Conservation (phyloP, 2,113 vertebrate genomes). For the Paratilapia polleni region DNA sequence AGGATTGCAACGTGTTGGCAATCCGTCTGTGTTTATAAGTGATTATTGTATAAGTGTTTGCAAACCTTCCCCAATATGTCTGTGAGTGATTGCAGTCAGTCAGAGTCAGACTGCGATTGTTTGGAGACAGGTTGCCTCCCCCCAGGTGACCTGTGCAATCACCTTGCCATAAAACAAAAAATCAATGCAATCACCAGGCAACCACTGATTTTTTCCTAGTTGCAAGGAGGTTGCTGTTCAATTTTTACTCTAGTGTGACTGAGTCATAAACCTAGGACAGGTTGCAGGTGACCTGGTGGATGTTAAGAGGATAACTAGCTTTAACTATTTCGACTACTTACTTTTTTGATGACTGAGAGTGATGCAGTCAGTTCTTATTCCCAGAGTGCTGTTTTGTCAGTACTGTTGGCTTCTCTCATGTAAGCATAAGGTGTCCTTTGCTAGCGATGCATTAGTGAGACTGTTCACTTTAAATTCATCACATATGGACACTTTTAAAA, state of each 20-base stretch:
- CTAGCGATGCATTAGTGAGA: not conserved
- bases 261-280: not conserved
- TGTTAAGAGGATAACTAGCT: too few relatives aligned
- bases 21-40: too few relatives aligned
- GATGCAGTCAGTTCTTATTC: not conserved
- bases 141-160: not conserved
- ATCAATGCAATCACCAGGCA: not conserved
- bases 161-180: not conserved
- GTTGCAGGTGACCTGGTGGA: not conserved
- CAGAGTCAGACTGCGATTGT: too few relatives aligned
- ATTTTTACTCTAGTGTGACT: not conserved
- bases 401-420: not conserved
- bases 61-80: too few relatives aligned
- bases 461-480: not conserved
- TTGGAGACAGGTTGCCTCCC: too few relatives aligned
- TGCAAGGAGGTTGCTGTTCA: too few relatives aligned
- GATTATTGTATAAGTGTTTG: too few relatives aligned
- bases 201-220: not conserved
- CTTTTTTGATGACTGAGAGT: not conserved
- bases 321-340: too few relatives aligned
- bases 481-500: not conserved
- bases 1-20: too few relatives aligned
- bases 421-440: not conserved
- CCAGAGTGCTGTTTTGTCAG: rapidly evolving
- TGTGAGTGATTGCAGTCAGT: too few relatives aligned